These are phyloP conservation scores for Limonius californicus DNA, from an alignment of 1,140 invertebrate species.

Conservation along the genomic window DNA sequence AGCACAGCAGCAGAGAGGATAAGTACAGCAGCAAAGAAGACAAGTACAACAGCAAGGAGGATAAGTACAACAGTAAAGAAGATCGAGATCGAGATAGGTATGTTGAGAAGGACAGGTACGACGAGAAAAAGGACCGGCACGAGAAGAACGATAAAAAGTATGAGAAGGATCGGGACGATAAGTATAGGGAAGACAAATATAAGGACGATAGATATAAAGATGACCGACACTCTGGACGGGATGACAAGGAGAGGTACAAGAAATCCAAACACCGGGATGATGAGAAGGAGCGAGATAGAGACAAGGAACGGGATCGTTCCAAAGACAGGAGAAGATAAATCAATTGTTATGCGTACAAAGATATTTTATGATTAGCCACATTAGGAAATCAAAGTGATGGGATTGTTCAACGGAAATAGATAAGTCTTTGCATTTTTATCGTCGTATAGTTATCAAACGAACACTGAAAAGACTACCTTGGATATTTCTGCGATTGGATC, in stretches of 20 bases:
- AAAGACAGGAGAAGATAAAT: conserved; percentile 47
- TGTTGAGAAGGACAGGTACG: conserved; percentile 27
- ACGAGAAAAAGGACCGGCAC: conserved; percentile 30
- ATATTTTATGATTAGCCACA: too few relatives aligned
- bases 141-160: conserved; percentile 33
- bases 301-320: conserved; percentile 44
- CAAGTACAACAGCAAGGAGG: not conserved
- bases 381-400: too few relatives aligned
- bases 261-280: conserved; percentile 42
- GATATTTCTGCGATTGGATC: too few relatives aligned
- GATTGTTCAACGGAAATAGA: too few relatives aligned
- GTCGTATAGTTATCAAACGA: too few relatives aligned
- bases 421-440: too few relatives aligned
- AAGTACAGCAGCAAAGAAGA: conserved; percentile 13
- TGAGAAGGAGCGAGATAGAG: conserved; percentile 41
- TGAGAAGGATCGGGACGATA: conserved; percentile 33
- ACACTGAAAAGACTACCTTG: too few relatives aligned
- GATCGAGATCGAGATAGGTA: conserved; percentile 32
- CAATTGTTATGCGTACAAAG: too few relatives aligned
- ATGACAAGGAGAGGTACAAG: conserved; percentile 18
- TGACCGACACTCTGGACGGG: conserved; percentile 28
- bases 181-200: conserved; percentile 24
- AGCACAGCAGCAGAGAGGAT: not conserved
- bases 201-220: conserved; percentile 30
- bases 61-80: conserved; percentile 15